Evolutionary conservation across 2,888 invertebrate genomes (phyloP), one percentile per base, ranked within the genome.

Genomic region (Drosophila recens): DNA sequence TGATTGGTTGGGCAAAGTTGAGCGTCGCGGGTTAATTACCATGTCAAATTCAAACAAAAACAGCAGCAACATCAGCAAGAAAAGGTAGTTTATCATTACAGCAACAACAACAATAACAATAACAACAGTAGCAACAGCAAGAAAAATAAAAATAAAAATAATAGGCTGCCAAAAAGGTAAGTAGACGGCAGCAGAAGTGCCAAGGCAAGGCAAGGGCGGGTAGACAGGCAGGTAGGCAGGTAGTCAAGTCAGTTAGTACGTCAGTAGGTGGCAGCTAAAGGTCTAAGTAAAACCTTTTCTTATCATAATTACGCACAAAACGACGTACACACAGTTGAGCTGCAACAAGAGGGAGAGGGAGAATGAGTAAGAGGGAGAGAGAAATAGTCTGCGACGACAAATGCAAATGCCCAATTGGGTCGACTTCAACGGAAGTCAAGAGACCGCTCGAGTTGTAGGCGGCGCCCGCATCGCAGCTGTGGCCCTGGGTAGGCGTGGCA

Each of bases 301-400:
- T 87, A 87, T 87, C 86, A 87, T 87, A 87, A 90, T 90, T 87
- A 87, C 86, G 87, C 90, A 87, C 89, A 86, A 88, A 90, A 88
- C 82, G 84, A 59, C 51, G 53, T 45, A 54, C 58, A 34, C 17
- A 58, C 56, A 49, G 45, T 11, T 30, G 30, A 34, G 42, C 36
- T 6, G 53, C 52, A 33, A 9, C 38, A 27, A 23, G n/a, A 51
- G 34, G 1, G 15, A 48, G 46, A 13, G 38, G n/a, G 53, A 23
- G 20, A 23, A 2, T 30, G 61, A 61, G 34, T 2, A n/a, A 38
- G 36, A 20, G 53, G 15, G 43, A 36, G 48, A 23, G 30, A 15
- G 23, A 36, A 15, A 9, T 17, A 49, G 38, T 38, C 15, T 48
- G 58, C 15, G 36, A 70, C 83, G 67, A 83, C 83, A 89, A 75